Conservation (phyloP, 2,797 vertebrate species). For the Esox masquinongy region DNA sequence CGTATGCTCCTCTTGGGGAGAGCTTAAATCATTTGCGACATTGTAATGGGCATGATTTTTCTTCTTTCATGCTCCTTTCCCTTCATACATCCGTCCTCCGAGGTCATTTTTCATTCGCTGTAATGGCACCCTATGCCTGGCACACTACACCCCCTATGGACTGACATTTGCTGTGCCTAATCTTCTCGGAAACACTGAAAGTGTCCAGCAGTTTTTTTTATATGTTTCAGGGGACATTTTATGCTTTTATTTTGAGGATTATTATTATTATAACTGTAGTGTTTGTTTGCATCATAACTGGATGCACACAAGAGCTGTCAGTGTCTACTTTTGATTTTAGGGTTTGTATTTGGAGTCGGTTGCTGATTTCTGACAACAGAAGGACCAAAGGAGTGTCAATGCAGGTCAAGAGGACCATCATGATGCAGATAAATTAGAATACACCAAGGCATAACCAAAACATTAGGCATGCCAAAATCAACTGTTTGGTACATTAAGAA, state of each 20-base stretch:
- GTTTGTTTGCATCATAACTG: too few species aligned
- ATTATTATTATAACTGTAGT: too few species aligned
- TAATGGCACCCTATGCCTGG: slow-evolving; percentile 14
- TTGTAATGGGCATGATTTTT: slow-evolving; percentile 30
- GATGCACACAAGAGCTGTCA: too few species aligned
- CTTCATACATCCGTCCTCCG: slow-evolving; percentile 22
- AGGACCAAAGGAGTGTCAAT: too few species aligned
- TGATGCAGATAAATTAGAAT: too few species aligned
- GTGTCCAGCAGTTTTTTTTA: background rate
- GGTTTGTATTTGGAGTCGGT: too few species aligned
- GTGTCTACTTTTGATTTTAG: too few species aligned
- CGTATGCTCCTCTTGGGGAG: slow-evolving; percentile 18
- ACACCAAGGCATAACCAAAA: too few species aligned
- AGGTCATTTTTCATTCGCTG: slow-evolving; percentile 23
- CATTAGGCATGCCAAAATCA: too few species aligned
- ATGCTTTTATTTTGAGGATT: background rate
- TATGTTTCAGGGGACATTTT: background rate
- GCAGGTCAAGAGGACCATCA: too few species aligned
- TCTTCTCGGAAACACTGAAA: slow-evolving; percentile 12
- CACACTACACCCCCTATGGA: slow-evolving; percentile 7
- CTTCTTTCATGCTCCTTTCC: slow-evolving; percentile 21
- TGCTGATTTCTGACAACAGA: too few species aligned
- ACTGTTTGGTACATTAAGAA: too few species aligned
- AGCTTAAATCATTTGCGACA: slow-evolving; percentile 28
- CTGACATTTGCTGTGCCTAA: slow-evolving; percentile 14